Percentiles rank a stretch among this genome's conserved stretches.
Evolutionary conservation across 1,140 invertebrate genomes (phyloP).

Genomic region (Drosophila tani): DNA sequence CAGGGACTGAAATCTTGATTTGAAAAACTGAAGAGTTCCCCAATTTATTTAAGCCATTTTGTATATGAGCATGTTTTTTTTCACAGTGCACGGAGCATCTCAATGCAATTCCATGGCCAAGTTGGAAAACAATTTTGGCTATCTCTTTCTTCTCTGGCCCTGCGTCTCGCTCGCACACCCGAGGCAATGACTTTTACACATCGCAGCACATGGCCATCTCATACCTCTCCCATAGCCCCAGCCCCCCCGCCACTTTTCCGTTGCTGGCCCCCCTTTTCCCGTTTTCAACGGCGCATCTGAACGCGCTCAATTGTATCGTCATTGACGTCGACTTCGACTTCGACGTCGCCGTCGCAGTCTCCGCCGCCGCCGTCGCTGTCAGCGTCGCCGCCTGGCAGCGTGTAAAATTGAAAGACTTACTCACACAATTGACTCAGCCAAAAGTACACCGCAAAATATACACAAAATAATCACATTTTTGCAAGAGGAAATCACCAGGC

Average conservation of each 20-base stretch:
- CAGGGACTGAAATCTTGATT: no score
- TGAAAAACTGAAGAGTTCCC: no score
- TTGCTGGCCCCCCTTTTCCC: slow-evolving; percentile 3
- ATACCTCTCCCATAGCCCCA: slow-evolving; percentile 26
- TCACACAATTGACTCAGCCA: slow-evolving; percentile 68
- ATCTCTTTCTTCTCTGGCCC: slow-evolving; percentile 12
- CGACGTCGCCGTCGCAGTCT: neutral
- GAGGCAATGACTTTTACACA: slow-evolving; percentile 81
- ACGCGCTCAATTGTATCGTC: slow-evolving; percentile 61
- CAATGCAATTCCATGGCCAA: slow-evolving; percentile 67
- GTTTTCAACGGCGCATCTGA: slow-evolving; percentile 48
- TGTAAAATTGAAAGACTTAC: slow-evolving; percentile 72
- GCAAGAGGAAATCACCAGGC: neutral
- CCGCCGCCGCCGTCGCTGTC: slow-evolving; percentile 1
- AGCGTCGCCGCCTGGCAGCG: slow-evolving; percentile 30
- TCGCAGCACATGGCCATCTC: slow-evolving; percentile 74
- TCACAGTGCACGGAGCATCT: slow-evolving; percentile 18
- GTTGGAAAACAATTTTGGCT: slow-evolving; percentile 51
- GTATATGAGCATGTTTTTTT: neutral
- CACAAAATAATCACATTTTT: slow-evolving; percentile 8
- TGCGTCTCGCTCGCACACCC: slow-evolving; percentile 6
- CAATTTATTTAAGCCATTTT: no score
- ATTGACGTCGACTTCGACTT: slow-evolving; percentile 24
- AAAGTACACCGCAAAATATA: slow-evolving; percentile 14
- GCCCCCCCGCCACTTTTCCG: slow-evolving; percentile 2